phyloP scores from a whole-genome alignment of 2,888 invertebrate species.

The Silvanus unidentatus region DNA sequence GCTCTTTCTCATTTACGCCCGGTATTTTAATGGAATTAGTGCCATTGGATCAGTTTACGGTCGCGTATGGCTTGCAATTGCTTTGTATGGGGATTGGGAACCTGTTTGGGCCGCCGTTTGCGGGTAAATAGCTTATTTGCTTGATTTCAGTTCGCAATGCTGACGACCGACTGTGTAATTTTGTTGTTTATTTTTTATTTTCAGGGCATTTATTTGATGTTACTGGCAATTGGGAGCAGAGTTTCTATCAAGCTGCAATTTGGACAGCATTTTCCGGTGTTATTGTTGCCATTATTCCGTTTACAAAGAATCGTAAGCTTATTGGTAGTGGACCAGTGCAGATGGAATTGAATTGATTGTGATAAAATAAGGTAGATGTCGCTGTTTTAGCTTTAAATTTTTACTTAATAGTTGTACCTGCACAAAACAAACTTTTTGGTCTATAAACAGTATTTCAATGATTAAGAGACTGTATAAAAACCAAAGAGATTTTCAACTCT shows the following conservation, averaged over 20 bases:
- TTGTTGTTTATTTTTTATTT: slow-evolving; percentile 18
- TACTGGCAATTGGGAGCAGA: slow-evolving; percentile 67
- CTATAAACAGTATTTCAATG: too few species aligned
- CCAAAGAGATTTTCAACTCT: too few species aligned
- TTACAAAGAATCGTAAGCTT: slow-evolving; percentile 61
- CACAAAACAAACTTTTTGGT: too few species aligned
- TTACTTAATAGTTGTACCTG: background rate
- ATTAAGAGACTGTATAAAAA: too few species aligned
- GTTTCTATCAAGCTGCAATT: slow-evolving; percentile 74
- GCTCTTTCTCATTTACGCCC: slow-evolving; percentile 87
- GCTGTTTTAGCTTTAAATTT: background rate
- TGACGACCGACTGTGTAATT: too few species aligned
- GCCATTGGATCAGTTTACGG: slow-evolving; percentile 84
- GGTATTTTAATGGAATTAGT: slow-evolving; percentile 84
- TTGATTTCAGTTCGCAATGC: background rate
- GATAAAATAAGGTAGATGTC: background rate
- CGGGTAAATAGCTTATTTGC: slow-evolving; percentile 53
- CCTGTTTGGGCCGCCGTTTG: slow-evolving; percentile 85
- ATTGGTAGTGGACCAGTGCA: slow-evolving; percentile 51
- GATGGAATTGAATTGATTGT: slow-evolving; percentile 38
- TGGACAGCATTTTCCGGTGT: slow-evolving; percentile 77
- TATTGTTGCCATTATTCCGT: slow-evolving; percentile 60
- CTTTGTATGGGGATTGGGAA: slow-evolving; percentile 91
- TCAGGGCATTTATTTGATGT: slow-evolving; percentile 57
- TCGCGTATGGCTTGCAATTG: slow-evolving; percentile 84